Base-by-base conservation (phyloP, 2,113 vertebrate species). In the Cinclus mexicanus region DNA sequence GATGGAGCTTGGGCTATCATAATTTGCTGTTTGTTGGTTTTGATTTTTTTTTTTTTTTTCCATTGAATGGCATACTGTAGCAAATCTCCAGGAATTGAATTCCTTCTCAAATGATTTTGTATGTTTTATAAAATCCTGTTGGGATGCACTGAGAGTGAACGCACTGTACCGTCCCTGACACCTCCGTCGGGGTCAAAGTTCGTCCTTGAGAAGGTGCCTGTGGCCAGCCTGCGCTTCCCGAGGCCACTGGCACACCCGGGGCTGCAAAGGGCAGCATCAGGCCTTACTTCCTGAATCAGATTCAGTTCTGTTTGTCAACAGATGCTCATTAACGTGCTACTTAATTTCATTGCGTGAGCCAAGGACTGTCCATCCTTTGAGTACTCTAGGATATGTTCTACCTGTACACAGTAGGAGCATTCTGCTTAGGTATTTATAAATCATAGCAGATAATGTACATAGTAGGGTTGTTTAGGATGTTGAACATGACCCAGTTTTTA, bases 241-340 rank as follows among this genome's bases (percentile, higher is more conserved):
- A 33, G 64, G 4, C 74, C 39, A 7, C 74, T 81, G 81, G 84
- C 92, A 92, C 81, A 31, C 61, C 77, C 50, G 60, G 79, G 96
- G 94, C 97, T 97, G 96, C 96, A 77, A 7, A 33, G 63, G 80
- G 59, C 93, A 92, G 87, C 95, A 94, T 90, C 97, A 96, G 98
- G 98, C 98, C 98, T 98, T 98, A 92, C 95, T 97, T 98, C 97
- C 93, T 92, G 70, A 64, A 97, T 94, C 96, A 89, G 67, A 95
- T 96, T 70, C 79, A 57, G 67, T 97, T 97, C 97, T 93, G 63
- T 93, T 95, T 79, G 89, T 97, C 96, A 86, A 71, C 95, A 81
- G 89, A 95, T 68, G 83, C 94, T 98, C 89, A 52, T 96, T 64
- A 57, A 63, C 7, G 81, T 90, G 86, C 94, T 95, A 80, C 93